Evolutionary conservation across 2,888 invertebrate genomes (phyloP), one percentile per base, ranked within the genome.

Genomic region (Choristoneura rosaceana): DNA sequence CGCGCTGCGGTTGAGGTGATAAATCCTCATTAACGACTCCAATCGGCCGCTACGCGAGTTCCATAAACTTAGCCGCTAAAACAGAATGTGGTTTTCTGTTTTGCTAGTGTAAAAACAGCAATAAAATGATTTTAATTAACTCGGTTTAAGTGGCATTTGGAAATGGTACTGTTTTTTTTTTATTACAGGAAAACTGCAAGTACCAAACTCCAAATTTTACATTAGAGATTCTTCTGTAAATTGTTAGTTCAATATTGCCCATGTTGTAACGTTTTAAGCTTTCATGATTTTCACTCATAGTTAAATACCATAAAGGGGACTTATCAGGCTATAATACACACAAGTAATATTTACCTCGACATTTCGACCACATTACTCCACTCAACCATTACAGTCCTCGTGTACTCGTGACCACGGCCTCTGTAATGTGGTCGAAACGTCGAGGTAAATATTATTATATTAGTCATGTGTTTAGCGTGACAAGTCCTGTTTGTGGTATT

Each of bases 21-120:
- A 87, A 86, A 86, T 83, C 79, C 79, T 79, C 78, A 82, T 84
- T 85, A 82, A 84, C 79, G 81, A 84, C 79, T 80, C 76, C 75
- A 79, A 80, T 82, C 82, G 80, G 81, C 74, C 67, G 76, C 78
- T 74, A 69, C 74, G 73, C 68, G 70, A 76, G 74, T 58, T 69
- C 59, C 59, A 59, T 68, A 64, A 71, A 68, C 59, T 43, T 68
- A 63, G 62, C 64, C 73, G 50, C 73, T 34, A 64, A 63, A 59
- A 73, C 64, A 64, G 73, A 58, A 52, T 34, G 64, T 58, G 34
- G 62, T 12, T 59, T 68, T 71, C 63, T 71, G 67, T 73, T 67
- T 67, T 67, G 67, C 58, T 71, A 68, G 47, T 68, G 47, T 55
- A 47, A 55, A 68, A 71, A 62, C 63, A 41, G 62, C 67, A 47